Evolutionary conservation across 2,113 vertebrate species (phyloP), one percentile per base, ranked within the genome.

Genomic region (Cynopterus brachyotis): DNA sequence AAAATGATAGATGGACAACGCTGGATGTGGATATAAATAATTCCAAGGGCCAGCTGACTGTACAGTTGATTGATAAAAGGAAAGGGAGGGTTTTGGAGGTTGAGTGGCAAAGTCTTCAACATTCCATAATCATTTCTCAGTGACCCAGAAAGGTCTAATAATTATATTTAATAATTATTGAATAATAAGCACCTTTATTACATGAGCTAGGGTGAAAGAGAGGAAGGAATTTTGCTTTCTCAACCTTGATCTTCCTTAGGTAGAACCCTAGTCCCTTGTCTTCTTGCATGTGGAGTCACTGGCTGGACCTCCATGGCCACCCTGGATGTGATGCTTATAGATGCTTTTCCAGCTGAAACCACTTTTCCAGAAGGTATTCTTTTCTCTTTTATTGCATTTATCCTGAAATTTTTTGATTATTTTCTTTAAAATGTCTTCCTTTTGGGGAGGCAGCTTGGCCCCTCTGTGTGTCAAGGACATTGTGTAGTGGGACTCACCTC

Each of bases 191-290:
- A 47, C 3, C 3, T 50, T 70, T 55, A n/a, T 17, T 40, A 64
- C 2, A 11, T 4, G 26, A 82, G 67, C 4, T 64, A 72, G 32
- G 11, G 30, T 40, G 40, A 45, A 5, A 73, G 2, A 15, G 15
- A 80, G 16, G n/a, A 59, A 22, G 3, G 4, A 3, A 37, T 26
- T 86, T 64, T 24, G 35, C 0, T 17, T 66, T 45, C 59, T 40
- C 11, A 37, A 0, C 2, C 16, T 83, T 9, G 15, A 99, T 99
- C 97, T 99, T 99, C 98, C 99, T 99, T 98, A 99, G 94, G 98
- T 99, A 99, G 98, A 99, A 99, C 97, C 99, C 99, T 2, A 99
- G 96, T 64, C 99, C 99, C 88, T 99, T 99, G 96, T 99, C 99
- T 88, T 99, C 99, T 91, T 98, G 98, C 91, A 99, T 19, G 0